Conservation (phyloP, 2,888 invertebrate genomes). For the Xanthia icteritia region DNA sequence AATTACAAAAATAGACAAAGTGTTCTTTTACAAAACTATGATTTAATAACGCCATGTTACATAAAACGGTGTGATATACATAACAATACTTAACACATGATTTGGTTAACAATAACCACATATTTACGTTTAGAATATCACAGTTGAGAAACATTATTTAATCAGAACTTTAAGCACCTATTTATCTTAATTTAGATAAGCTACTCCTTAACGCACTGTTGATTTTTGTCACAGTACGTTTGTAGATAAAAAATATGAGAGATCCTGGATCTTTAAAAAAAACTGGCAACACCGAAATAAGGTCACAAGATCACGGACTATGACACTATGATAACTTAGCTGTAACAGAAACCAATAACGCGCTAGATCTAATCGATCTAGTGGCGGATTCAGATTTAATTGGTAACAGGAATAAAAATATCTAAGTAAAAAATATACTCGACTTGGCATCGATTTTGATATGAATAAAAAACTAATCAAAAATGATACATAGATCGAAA, state of each 20-base stretch:
- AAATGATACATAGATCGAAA: slow-evolving; percentile 6
- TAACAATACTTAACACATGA: slow-evolving; percentile 48
- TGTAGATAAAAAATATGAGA: slow-evolving; percentile 12
- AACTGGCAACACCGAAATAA: slow-evolving; percentile 11
- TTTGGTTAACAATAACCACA: slow-evolving; percentile 45
- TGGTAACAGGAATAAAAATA: not conserved
- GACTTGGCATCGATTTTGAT: slow-evolving; percentile 24
- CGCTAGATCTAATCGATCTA: not conserved
- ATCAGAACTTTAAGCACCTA: slow-evolving; percentile 52
- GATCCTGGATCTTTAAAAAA: not conserved
- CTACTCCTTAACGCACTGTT: slow-evolving; percentile 24
- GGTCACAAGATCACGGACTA: slow-evolving; percentile 10
- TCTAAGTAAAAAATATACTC: not conserved
- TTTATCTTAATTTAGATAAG: slow-evolving; percentile 36
- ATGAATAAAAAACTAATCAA: not conserved
- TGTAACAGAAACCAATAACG: slow-evolving; percentile 50
- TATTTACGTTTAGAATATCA: slow-evolving; percentile 61
- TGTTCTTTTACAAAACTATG: slow-evolving; percentile 67
- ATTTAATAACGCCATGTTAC: slow-evolving; percentile 68
- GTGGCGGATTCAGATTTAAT: slow-evolving; percentile 49
- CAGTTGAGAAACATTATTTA: slow-evolving; percentile 55
- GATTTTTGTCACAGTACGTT: slow-evolving; percentile 37
- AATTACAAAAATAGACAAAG: slow-evolving; percentile 81
- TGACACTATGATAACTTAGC: not conserved
- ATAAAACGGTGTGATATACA: slow-evolving; percentile 40